Percentiles rank a stretch among this genome's conserved stretches.
Evolutionary conservation across 2,113 vertebrate species (phyloP).

Genomic region (Alethe castanea): DNA sequence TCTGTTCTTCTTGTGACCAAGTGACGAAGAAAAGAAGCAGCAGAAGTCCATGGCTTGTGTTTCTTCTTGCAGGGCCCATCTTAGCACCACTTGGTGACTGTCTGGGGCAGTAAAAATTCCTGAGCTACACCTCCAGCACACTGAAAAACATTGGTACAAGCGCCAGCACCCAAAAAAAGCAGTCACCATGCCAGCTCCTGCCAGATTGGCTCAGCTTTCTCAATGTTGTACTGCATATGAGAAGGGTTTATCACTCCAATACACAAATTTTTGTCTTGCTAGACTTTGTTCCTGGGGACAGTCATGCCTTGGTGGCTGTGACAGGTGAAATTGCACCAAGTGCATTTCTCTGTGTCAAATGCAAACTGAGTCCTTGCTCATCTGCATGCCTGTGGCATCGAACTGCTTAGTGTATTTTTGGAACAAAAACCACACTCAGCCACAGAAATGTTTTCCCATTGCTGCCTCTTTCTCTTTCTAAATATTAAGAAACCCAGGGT

Average conservation of each 20-base stretch:
- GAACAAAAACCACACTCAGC: slow-evolving; percentile 14
- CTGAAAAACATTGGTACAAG: not conserved
- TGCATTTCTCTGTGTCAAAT: not conserved
- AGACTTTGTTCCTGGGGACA: not conserved
- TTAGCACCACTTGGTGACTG: not conserved
- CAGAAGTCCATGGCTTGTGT: too few relatives aligned
- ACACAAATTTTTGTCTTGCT: fast-evolving
- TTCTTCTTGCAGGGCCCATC: not conserved
- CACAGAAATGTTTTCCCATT: not conserved
- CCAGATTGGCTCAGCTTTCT: not conserved
- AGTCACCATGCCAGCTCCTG: not conserved
- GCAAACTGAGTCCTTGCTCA: not conserved
- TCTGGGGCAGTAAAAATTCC: not conserved
- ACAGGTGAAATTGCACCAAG: not conserved
- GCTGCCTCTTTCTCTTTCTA: not conserved
- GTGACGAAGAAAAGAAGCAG: not conserved
- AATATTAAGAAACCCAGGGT: not conserved
- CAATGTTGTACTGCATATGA: fast-evolving
- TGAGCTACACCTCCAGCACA: not conserved
- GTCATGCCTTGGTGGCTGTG: not conserved
- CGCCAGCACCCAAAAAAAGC: not conserved
- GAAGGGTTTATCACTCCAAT: not conserved
- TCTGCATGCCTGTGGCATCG: not conserved
- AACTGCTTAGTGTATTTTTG: not conserved
- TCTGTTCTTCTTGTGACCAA: not conserved